These are phyloP conservation scores for Synaphobranchus kaupii DNA, from an alignment of 2,797 vertebrate species.

Conservation along the genomic window DNA sequence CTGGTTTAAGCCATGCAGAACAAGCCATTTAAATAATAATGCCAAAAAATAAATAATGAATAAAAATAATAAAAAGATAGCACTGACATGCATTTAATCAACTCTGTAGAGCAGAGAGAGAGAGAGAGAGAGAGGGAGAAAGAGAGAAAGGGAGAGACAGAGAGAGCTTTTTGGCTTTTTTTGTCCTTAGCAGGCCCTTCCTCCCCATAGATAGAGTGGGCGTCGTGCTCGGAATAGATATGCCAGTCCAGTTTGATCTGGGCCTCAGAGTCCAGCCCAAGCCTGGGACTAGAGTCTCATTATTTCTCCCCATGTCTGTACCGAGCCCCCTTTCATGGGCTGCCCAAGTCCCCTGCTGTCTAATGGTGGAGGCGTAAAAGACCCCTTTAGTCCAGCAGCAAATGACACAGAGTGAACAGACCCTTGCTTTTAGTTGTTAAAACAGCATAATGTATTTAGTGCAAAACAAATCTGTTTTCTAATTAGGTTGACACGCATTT, in stretches of 20 bases:
- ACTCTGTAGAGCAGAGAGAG: conserved; percentile 12
- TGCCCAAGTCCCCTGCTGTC: conserved; percentile 24
- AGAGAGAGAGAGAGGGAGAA: neutral
- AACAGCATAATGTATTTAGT: neutral
- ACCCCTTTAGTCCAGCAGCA: neutral
- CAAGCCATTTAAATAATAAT: conserved; percentile 44
- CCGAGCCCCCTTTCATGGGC: neutral
- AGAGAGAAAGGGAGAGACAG: neutral
- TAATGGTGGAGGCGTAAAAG: conserved; percentile 3
- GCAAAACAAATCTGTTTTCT: neutral
- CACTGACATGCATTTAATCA: conserved; percentile 28
- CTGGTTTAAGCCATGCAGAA: conserved; percentile 38
- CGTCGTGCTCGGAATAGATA: conserved; percentile 30
- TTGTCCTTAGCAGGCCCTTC: neutral
- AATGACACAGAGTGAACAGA: neutral
- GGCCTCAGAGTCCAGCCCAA: conserved; percentile 35
- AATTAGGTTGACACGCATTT: neutral
- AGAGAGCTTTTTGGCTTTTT: neutral
- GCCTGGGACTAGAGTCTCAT: conserved; percentile 38
- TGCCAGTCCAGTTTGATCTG: conserved; percentile 41
- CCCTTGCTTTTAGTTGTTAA: neutral
- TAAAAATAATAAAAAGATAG: neutral
- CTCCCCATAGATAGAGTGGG: conserved; percentile 39
- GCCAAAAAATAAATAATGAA: conserved; percentile 19
- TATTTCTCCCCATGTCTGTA: conserved; percentile 36